phyloP scores from a whole-genome alignment of 2,113 vertebrate genomes.

The Syrrhaptes paradoxus region DNA sequence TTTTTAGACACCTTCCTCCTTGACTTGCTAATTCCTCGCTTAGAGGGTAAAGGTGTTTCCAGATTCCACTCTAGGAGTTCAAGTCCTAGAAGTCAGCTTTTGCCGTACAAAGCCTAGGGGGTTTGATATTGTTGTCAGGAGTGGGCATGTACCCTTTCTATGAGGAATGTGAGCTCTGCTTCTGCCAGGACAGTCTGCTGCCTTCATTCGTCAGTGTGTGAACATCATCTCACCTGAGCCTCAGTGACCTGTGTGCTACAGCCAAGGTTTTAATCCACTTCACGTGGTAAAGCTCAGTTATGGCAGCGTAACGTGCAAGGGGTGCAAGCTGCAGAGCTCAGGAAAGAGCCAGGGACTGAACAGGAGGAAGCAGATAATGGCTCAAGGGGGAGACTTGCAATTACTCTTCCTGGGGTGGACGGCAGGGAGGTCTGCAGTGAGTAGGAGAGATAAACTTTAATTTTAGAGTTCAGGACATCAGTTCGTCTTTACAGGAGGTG shows the following conservation, averaged over 20 bases:
- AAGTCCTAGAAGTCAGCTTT: background rate
- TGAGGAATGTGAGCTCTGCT: background rate
- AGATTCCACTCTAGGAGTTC: background rate
- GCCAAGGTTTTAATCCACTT: background rate
- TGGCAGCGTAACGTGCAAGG: background rate
- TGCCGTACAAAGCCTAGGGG: background rate
- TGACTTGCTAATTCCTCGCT: background rate
- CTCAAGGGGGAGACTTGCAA: background rate
- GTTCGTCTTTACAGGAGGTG: background rate
- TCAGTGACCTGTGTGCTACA: background rate
- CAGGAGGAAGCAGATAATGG: background rate
- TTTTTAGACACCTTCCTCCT: background rate
- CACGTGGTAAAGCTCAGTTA: background rate
- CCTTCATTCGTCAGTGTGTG: background rate
- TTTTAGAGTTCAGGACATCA: background rate
- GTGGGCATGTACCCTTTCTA: rapidly evolving
- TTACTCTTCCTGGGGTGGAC: background rate
- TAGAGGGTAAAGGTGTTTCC: background rate
- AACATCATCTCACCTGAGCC: background rate
- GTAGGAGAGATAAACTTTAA: background rate
- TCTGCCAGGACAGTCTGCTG: background rate
- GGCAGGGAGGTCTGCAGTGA: background rate
- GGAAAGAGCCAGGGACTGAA: background rate
- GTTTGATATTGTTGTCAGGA: background rate
- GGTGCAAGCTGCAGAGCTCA: background rate